Evolutionary conservation across 2,888 invertebrate genomes (phyloP), one percentile per base, ranked within the genome.

Genomic region (Lampropteryx suffumata): DNA sequence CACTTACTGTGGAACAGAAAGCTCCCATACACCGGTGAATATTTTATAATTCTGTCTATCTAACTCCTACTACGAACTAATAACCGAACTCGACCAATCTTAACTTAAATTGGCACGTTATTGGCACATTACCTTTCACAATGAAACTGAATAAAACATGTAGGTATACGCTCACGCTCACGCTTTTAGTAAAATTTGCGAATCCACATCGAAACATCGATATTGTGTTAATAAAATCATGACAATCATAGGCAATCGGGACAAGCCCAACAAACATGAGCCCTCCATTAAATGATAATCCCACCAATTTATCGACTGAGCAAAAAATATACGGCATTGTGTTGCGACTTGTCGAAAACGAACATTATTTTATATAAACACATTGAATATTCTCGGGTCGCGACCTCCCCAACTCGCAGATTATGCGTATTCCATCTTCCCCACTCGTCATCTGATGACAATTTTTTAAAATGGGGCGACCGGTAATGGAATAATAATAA

Each of bases 261-360:
- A 85, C 86, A 82, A 82, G 83, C 80, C 84, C 82, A 75, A 72
- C 81, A 79, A 84, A 89, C 88, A 89, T 84, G 89, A 89, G 87
- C 89, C 89, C 87, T 86, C 87, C 89, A 89, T 89, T 90, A 89
- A 88, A 88, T 86, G 87, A 88, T 90, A 90, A 90, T 90, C 89
- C 89, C 72, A 71, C 83, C 89, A 88, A 90, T 90, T 87, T 89
- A 90, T 89, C 80, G 88, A 70, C 77, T 64, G 74, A 79, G 82
- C 82, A 88, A 89, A 90, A 90, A 89, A 89, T 84, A 79, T 80
- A 73, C 79, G 73, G 72, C 70, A 86, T 90, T 90, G 89, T 89
- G 83, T 83, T 68, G 80, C 67, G 82, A 87, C 82, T 88, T 89
- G 90, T 89, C 85, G 84, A 84, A 89, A 89, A 89, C 79, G 87